These are phyloP conservation scores for Yponomeuta sedellus DNA, from an alignment of 2,888 invertebrate species.

Conservation along the genomic window DNA sequence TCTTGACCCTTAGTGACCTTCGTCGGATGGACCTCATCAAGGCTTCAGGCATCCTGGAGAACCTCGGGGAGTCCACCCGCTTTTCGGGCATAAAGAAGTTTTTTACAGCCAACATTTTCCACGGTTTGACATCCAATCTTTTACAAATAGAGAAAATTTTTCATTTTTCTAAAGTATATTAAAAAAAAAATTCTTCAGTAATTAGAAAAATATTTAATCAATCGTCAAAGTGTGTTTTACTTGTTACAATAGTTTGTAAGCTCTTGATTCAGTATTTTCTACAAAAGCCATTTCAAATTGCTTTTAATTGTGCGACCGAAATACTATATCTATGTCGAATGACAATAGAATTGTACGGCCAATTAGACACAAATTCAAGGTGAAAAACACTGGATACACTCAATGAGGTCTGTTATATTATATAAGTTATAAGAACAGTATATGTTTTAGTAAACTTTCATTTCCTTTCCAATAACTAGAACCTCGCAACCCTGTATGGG, in stretches of 20 bases:
- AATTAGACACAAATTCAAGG: constrained; percentile 6
- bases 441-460: background rate
- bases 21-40: constrained; percentile 83
- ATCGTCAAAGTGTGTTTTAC: too few relatives aligned
- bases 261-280: constrained; percentile 20
- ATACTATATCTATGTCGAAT: constrained; percentile 6
- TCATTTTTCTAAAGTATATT: too few relatives aligned
- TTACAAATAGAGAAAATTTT: background rate
- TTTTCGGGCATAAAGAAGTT: constrained; percentile 84
- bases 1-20: constrained; percentile 83
- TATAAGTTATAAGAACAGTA: background rate
- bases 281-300: constrained; percentile 22
- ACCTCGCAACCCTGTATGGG: background rate
- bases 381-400: background rate
- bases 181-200: too few relatives aligned
- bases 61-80: constrained; percentile 74
- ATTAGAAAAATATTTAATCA: too few relatives aligned
- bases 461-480: background rate
- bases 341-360: background rate
- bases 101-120: constrained; percentile 82
- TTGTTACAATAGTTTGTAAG: background rate
- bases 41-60: constrained; percentile 83
- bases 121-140: constrained; percentile 9
- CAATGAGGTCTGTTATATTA: background rate
- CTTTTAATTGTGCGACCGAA: background rate